Percentiles rank a stretch among this genome's conserved stretches.
These are phyloP conservation scores for Garra rufa DNA, from an alignment of 2,113 vertebrate genomes.

Conservation along the genomic window DNA sequence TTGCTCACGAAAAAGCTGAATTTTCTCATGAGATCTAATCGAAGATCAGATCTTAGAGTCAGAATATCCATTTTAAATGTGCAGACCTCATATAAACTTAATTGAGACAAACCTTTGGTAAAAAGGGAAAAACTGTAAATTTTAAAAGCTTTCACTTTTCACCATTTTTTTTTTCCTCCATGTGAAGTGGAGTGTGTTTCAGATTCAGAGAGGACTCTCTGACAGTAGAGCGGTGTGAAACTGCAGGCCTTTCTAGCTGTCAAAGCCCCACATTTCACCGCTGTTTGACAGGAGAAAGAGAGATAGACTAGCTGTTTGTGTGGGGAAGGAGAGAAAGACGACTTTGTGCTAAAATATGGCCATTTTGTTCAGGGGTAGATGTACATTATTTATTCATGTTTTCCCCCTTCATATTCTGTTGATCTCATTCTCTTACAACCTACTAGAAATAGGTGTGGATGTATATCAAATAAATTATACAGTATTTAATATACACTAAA, in stretches of 20 bases:
- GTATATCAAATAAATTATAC: too few species aligned
- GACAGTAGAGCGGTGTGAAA: constrained; percentile 45
- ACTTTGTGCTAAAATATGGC: constrained; percentile 75
- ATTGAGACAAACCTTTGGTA: background rate
- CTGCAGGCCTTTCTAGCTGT: constrained; percentile 79
- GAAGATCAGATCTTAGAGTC: background rate
- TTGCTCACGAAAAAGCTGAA: too few species aligned
- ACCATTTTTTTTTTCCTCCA: background rate
- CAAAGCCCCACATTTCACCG: constrained; percentile 84
- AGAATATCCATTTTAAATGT: background rate
- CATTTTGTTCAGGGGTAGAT: constrained; percentile 64
- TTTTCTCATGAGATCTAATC: background rate
- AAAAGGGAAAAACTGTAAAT: background rate
- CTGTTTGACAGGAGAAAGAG: constrained; percentile 75
- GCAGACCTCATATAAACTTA: background rate
- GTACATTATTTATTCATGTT: constrained; percentile 65
- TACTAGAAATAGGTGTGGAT: constrained; percentile 29
- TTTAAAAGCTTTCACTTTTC: background rate
- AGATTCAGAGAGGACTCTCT: constrained; percentile 66
- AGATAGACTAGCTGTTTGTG: constrained; percentile 66
- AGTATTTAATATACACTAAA: background rate
- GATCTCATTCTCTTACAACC: constrained; percentile 32
- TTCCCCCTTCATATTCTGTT: background rate
- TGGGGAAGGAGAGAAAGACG: constrained; percentile 72
- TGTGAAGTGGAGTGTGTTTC: constrained; percentile 68